A percentile compares a stretch with the other conserved stretches of the same genome.
Evolutionary conservation across 2,888 invertebrate species (phyloP).

Genomic region (Limenitis camilla): DNA sequence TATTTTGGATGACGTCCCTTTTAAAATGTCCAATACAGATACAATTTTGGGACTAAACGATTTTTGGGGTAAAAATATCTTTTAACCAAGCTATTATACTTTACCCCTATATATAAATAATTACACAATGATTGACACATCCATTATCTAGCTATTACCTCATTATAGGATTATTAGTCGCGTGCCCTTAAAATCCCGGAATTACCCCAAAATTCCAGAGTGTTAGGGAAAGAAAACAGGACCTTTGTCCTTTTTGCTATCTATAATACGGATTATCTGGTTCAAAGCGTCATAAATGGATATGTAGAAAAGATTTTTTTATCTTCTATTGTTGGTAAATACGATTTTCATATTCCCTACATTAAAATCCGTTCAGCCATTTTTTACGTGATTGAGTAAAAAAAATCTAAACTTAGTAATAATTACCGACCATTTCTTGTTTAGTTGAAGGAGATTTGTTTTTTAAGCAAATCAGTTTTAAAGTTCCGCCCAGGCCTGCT

Average conservation of each 20-base stretch:
- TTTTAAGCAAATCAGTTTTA: too few species aligned
- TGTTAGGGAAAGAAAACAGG: slow-evolving; percentile 16
- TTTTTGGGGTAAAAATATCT: too few species aligned
- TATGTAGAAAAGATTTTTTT: not conserved
- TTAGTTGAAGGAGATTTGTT: too few species aligned
- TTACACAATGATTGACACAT: slow-evolving; percentile 24
- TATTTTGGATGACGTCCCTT: too few species aligned
- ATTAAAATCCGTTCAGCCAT: too few species aligned
- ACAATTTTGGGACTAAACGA: too few species aligned
- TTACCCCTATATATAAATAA: not conserved
- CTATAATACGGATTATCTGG: not conserved
- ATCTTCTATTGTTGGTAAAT: not conserved
- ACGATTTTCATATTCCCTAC: too few species aligned
- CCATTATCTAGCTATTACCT: slow-evolving; percentile 18
- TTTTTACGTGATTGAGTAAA: too few species aligned
- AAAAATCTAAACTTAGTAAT: too few species aligned
- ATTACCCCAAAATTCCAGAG: not conserved
- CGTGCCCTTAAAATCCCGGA: slow-evolving; percentile 5
- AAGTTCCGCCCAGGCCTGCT: too few species aligned
- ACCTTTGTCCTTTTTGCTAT: slow-evolving; percentile 11
- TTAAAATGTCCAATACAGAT: too few species aligned
- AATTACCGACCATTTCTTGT: too few species aligned
- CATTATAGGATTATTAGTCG: slow-evolving; percentile 23
- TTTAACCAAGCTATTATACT: not conserved
- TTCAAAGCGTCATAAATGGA: not conserved